These are phyloP conservation scores for Cyphomyrmex costatus DNA, from an alignment of 1,140 invertebrate species.

Conservation along the genomic window DNA sequence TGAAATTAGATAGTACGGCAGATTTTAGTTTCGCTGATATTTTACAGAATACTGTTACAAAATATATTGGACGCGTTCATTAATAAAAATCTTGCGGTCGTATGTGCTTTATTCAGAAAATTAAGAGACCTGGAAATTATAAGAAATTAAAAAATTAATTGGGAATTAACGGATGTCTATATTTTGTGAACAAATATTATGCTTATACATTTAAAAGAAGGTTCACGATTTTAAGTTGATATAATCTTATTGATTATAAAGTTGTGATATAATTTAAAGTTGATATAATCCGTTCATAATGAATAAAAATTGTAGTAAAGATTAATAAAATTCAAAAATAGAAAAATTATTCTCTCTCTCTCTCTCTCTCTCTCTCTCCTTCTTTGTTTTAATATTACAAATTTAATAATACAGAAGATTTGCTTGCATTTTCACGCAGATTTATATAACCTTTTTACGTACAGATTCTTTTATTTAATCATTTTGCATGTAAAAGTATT, in stretches of 20 bases:
- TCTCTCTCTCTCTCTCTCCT: neutral
- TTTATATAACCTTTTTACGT: neutral
- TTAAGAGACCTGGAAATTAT: neutral
- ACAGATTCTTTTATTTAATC: neutral
- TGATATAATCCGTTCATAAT: neutral
- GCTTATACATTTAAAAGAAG: neutral
- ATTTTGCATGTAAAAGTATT: neutral
- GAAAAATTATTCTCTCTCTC: neutral
- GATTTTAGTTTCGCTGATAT: neutral
- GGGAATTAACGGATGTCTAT: neutral
- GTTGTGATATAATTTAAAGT: too few species aligned
- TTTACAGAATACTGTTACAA: constrained; percentile 7
- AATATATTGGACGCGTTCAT: neutral
- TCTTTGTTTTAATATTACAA: too few species aligned
- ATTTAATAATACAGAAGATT: neutral
- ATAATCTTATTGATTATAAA: too few species aligned
- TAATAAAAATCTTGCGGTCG: neutral
- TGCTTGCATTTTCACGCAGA: neutral
- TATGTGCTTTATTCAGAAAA: neutral
- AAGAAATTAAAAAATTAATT: neutral
- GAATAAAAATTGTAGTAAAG: constrained; percentile 8
- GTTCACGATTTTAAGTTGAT: neutral
- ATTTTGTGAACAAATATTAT: constrained; percentile 23
- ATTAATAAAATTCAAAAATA: neutral
- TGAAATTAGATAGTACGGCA: neutral